phyloP scores from a whole-genome alignment of 2,113 vertebrate species.

The Thymallus thymallus region DNA sequence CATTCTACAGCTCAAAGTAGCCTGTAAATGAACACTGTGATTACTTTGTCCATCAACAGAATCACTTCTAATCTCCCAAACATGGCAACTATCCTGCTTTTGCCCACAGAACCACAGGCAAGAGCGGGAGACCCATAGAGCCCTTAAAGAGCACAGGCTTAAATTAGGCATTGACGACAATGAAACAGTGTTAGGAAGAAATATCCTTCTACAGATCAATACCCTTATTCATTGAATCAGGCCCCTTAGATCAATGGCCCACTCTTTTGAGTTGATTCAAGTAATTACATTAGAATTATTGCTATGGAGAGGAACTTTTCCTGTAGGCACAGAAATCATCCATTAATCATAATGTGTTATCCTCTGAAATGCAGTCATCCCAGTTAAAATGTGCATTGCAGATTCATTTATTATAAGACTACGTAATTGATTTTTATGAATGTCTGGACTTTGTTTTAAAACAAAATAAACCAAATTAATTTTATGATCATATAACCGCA shows the following conservation, averaged over 20 bases:
- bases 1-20: conserved; percentile 63
- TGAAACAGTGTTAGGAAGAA: conserved; percentile 62
- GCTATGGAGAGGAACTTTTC: conserved; percentile 61
- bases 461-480: conserved; percentile 41
- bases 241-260: conserved; percentile 62
- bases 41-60: conserved; percentile 38
- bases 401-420: background rate
- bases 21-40: conserved; percentile 61
- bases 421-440: conserved; percentile 62
- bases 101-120: conserved; percentile 41
- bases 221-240: conserved; percentile 61
- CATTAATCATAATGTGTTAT: conserved; percentile 66
- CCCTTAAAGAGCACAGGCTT: conserved; percentile 34
- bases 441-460: conserved; percentile 57
- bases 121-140: conserved; percentile 28
- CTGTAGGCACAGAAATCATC: conserved; percentile 63
- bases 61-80: conserved; percentile 20
- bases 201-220: conserved; percentile 64
- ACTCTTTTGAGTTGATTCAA: conserved; percentile 70
- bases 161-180: conserved; percentile 62
- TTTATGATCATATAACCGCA: conserved; percentile 19
- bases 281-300: conserved; percentile 77
- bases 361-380: conserved; percentile 64
- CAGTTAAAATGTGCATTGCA: conserved; percentile 42
- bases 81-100: conserved; percentile 18